A percentile compares a stretch with the other conserved stretches of the same genome.
Conservation (phyloP, 2,888 invertebrate species). For the Drosophila nr. perissopoda region DNA sequence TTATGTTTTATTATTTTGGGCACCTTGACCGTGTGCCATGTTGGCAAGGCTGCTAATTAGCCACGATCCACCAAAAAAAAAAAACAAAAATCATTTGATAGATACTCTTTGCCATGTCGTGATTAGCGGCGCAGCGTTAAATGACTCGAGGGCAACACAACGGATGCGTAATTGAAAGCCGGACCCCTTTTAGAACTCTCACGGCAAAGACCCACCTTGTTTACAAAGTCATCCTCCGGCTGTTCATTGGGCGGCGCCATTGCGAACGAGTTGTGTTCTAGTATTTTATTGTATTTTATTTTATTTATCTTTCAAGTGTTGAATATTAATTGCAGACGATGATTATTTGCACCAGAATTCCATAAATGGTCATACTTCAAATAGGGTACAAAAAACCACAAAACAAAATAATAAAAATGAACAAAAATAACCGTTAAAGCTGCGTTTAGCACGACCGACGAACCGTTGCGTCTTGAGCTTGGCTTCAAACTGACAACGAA, state of each 20-base stretch:
- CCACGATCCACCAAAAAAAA: slow-evolving; percentile 17
- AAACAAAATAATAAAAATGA: slow-evolving; percentile 16
- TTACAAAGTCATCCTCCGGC: slow-evolving; percentile 71
- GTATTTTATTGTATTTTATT: not conserved
- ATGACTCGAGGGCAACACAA: slow-evolving; percentile 14
- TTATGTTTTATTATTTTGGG: slow-evolving; percentile 1
- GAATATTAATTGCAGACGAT: slow-evolving; percentile 76
- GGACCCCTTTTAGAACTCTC: not conserved
- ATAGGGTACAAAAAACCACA: not conserved
- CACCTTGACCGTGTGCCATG: slow-evolving; percentile 50
- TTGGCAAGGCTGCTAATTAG: slow-evolving; percentile 42
- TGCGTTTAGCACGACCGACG: slow-evolving; percentile 22
- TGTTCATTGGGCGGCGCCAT: slow-evolving; percentile 66
- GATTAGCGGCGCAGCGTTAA: slow-evolving; percentile 46
- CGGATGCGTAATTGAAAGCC: slow-evolving; percentile 1
- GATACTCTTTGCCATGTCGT: slow-evolving; percentile 3
- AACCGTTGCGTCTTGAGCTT: slow-evolving; percentile 62
- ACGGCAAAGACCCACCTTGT: slow-evolving; percentile 62
- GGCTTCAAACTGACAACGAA: slow-evolving; percentile 64
- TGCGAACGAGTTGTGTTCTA: not conserved
- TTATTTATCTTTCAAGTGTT: not conserved
- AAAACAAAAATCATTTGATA: not conserved
- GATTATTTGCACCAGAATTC: slow-evolving; percentile 83
- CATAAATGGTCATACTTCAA: slow-evolving; percentile 82
- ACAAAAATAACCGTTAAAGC: not conserved